Conservation (phyloP, 2,797 vertebrate genomes). For the Ara ararauna region DNA sequence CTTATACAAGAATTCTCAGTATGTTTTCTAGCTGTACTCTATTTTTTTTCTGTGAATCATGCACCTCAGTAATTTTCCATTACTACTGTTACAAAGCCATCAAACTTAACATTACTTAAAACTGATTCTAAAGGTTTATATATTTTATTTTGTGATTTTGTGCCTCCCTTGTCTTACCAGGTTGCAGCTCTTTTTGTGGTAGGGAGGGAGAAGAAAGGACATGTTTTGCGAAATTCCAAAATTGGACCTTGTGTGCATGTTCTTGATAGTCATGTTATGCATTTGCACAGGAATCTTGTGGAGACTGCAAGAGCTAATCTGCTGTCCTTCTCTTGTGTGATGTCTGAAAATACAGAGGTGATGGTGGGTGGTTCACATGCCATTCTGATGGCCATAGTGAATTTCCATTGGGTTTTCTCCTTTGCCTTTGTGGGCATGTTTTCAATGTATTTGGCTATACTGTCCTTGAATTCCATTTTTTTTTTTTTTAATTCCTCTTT, state of each 20-base stretch:
- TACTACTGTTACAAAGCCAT: too few relatives aligned
- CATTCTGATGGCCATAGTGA: background rate
- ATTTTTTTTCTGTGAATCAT: too few relatives aligned
- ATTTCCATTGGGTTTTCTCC: background rate
- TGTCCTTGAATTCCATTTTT: background rate
- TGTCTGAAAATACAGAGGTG: background rate
- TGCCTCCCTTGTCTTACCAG: too few relatives aligned
- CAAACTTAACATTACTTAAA: too few relatives aligned
- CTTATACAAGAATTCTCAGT: too few relatives aligned
- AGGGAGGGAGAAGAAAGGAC: background rate
- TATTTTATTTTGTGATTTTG: too few relatives aligned
- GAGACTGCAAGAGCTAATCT: background rate
- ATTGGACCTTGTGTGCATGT: background rate
- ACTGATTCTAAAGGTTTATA: too few relatives aligned
- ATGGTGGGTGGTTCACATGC: background rate
- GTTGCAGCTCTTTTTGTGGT: background rate
- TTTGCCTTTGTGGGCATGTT: background rate
- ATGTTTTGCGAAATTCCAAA: background rate
- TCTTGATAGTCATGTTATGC: accelerated
- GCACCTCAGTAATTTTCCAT: too few relatives aligned
- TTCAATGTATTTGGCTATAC: background rate
- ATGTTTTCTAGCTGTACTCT: too few relatives aligned
- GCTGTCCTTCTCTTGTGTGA: background rate
- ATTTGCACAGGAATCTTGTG: background rate
- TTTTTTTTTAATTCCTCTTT: background rate